Percentiles rank a stretch among this genome's conserved stretches.
Evolutionary conservation across 1,140 invertebrate species (phyloP).

Genomic region (Ceratina japonica): DNA sequence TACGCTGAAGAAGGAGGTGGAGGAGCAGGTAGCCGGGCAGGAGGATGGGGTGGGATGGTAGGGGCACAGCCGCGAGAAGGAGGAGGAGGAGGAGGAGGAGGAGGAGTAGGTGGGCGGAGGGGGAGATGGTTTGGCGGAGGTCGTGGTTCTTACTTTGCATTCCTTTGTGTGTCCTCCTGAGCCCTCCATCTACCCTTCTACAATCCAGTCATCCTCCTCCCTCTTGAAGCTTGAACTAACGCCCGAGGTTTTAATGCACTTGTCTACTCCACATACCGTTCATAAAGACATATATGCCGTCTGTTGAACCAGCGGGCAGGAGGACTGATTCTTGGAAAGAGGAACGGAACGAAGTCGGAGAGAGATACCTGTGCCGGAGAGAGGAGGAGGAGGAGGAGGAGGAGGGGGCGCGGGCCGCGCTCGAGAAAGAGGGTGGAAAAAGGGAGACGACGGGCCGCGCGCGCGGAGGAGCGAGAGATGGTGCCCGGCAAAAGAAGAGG

Average conservation of each 20-base stretch:
- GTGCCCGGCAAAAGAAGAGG: conserved; percentile 47
- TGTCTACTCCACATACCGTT: conserved; percentile 78
- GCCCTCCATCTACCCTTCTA: conserved; percentile 65
- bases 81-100: too few species aligned
- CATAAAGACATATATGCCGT: conserved; percentile 78
- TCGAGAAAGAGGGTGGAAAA: conserved; percentile 24
- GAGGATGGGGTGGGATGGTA: conserved; percentile 44
- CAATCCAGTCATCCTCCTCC: conserved; percentile 52
- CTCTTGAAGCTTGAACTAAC: conserved; percentile 78
- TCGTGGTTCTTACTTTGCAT: conserved; percentile 79
- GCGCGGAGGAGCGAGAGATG: conserved; percentile 41
- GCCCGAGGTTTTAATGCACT: conserved; percentile 79
- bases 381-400: too few species aligned
- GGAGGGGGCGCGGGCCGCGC: too few species aligned
- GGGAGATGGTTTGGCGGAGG: conserved; percentile 36
- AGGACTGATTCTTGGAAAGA: conserved; percentile 61
- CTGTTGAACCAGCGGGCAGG: conserved; percentile 70
- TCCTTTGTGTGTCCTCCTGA: conserved; percentile 77
- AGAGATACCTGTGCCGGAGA: neutral
- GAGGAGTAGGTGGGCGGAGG: too few species aligned
- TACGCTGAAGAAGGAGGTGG: conserved; percentile 64
- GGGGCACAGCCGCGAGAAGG: conserved; percentile 32
- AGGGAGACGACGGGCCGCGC: conserved; percentile 38
- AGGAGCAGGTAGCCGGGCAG: conserved; percentile 66
- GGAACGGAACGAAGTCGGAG: conserved; percentile 48